These are phyloP conservation scores for Athalia rosae DNA, from an alignment of 2,888 invertebrate genomes.

Conservation along the genomic window DNA sequence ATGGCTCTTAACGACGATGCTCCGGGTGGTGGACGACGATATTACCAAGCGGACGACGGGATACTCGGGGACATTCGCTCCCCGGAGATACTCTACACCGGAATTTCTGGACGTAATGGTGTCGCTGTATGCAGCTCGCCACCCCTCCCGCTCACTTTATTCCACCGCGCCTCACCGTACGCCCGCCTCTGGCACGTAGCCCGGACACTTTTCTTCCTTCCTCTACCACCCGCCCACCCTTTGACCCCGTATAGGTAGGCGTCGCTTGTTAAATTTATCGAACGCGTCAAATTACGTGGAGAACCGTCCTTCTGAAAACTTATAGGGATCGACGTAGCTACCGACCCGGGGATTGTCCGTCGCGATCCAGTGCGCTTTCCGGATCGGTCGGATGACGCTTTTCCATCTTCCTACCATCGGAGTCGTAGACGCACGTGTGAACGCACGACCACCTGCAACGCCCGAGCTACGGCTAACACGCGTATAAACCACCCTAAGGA, in stretches of 20 bases:
- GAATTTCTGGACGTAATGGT: conserved; percentile 70
- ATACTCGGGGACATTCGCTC: conserved; percentile 48
- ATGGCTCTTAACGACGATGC: conserved; percentile 67
- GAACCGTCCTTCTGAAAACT: conserved; percentile 55
- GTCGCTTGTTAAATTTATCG: conserved; percentile 73
- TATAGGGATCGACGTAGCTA: conserved; percentile 16
- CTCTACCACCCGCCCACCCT: background rate
- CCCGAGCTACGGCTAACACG: no score
- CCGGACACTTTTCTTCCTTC: background rate
- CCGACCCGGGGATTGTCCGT: background rate
- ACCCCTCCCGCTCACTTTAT: conserved; percentile 15
- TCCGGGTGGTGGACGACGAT: conserved; percentile 28
- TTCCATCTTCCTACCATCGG: background rate
- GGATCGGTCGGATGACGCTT: background rate
- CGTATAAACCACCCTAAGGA: conserved; percentile 3
- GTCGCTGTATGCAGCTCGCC: conserved; percentile 63
- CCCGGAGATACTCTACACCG: conserved; percentile 57
- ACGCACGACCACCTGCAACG: no score
- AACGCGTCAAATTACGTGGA: conserved; percentile 72
- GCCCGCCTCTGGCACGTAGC: conserved; percentile 29
- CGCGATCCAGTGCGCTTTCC: background rate
- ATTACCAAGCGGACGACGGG: conserved; percentile 44
- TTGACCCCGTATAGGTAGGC: background rate
- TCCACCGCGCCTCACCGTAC: background rate
- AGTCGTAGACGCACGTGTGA: background rate